phyloP scores from a whole-genome alignment of 2,113 vertebrate species.

The Platichthys flesus region DNA sequence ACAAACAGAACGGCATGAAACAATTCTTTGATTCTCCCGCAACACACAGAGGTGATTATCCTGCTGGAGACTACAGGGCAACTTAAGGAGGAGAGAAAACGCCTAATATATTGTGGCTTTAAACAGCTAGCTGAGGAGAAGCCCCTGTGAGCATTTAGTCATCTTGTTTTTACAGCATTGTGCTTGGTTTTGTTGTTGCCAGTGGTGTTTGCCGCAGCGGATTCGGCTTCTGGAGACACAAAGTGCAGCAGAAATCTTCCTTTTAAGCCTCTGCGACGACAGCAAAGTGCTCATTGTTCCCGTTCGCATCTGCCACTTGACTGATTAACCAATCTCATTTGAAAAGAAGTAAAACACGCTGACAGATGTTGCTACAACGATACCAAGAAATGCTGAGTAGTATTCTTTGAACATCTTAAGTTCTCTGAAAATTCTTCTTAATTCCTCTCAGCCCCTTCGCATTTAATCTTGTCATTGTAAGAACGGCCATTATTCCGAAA shows the following conservation, averaged over 20 bases:
- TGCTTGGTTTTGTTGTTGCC: slow-evolving; percentile 44
- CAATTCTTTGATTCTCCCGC: slow-evolving; percentile 36
- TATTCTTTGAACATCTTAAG: slow-evolving; percentile 63
- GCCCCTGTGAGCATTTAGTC: slow-evolving; percentile 34
- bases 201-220: slow-evolving; percentile 11
- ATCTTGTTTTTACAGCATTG: slow-evolving; percentile 31
- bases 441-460: slow-evolving; percentile 69
- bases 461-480: slow-evolving; percentile 80
- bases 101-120: slow-evolving; percentile 33
- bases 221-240: slow-evolving; percentile 37
- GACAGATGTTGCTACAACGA: slow-evolving; percentile 69
- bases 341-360: slow-evolving; percentile 46
- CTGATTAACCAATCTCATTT: slow-evolving; percentile 58
- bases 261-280: slow-evolving; percentile 58
- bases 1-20: slow-evolving; percentile 51
- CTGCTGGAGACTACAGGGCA: slow-evolving; percentile 55
- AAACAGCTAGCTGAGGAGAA: slow-evolving; percentile 26
- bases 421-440: slow-evolving; percentile 68
- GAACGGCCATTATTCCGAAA: slow-evolving; percentile 53
- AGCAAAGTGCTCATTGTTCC: slow-evolving; percentile 58
- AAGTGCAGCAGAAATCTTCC: slow-evolving; percentile 64
- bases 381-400: slow-evolving; percentile 66
- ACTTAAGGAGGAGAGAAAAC: slow-evolving; percentile 54
- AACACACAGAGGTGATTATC: slow-evolving; percentile 65
- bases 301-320: slow-evolving; percentile 43